These are phyloP conservation scores for Dryadula phaetusa DNA, from an alignment of 2,888 invertebrate species.

Conservation along the genomic window DNA sequence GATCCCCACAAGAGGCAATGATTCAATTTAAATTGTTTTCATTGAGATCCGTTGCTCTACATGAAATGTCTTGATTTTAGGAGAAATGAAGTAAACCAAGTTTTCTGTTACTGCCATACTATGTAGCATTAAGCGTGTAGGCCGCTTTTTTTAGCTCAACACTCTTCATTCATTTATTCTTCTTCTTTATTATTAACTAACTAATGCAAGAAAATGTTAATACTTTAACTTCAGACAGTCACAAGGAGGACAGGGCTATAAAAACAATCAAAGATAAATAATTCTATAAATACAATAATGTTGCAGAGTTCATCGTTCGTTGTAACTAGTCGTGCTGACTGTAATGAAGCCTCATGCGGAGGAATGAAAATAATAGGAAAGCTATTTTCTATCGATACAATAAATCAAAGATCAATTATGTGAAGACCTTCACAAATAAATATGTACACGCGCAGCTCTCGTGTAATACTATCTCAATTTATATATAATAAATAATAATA, in stretches of 20 bases:
- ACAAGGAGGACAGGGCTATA: background rate
- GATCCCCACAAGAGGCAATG: too few species aligned
- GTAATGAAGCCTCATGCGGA: conserved; percentile 32
- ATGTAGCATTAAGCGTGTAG: too few species aligned
- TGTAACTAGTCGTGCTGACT: conserved; percentile 19
- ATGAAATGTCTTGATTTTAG: too few species aligned
- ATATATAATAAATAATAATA: background rate
- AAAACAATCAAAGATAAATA: conserved; percentile 3
- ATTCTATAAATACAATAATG: conserved; percentile 27
- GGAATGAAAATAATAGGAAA: conserved; percentile 16
- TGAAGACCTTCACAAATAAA: conserved; percentile 5
- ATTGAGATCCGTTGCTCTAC: too few species aligned
- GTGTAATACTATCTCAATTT: background rate
- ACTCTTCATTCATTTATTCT: too few species aligned
- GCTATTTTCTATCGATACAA: conserved; percentile 18
- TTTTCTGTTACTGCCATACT: too few species aligned
- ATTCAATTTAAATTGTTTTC: too few species aligned
- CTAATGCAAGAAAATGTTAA: background rate
- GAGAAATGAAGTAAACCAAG: too few species aligned
- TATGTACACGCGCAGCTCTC: background rate
- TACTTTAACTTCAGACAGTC: background rate
- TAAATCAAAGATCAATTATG: conserved; percentile 17
- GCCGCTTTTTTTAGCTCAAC: too few species aligned
- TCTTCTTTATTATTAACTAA: too few species aligned
- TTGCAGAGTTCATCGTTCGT: conserved; percentile 28